Evolutionary conservation across 2,113 vertebrate genomes (phyloP).

Genomic region (Lathamus discolor): DNA sequence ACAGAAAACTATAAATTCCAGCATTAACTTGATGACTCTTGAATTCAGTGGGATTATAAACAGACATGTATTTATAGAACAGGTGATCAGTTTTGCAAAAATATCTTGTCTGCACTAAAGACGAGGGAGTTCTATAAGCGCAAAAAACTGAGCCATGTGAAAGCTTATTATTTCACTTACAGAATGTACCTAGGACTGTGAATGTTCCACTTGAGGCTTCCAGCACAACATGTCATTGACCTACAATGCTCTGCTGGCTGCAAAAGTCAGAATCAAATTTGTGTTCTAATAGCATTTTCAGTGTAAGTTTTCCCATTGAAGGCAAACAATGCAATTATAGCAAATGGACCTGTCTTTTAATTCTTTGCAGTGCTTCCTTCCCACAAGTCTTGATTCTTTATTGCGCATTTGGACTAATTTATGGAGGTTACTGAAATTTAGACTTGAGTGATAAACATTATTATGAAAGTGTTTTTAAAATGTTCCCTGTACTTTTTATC

Average conservation of each 20-base stretch:
- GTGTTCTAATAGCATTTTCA: neutral
- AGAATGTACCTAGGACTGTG: fast-evolving
- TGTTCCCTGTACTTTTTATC: neutral
- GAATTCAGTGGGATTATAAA: neutral
- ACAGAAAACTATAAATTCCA: neutral
- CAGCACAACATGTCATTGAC: neutral
- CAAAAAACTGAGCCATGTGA: neutral
- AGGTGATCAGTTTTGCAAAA: neutral
- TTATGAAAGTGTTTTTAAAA: neutral
- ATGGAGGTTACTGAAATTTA: neutral
- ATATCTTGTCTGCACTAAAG: neutral
- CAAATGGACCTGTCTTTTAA: neutral
- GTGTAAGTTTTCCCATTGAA: neutral
- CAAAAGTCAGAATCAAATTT: neutral
- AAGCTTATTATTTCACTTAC: neutral
- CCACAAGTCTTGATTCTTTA: neutral
- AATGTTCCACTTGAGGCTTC: neutral
- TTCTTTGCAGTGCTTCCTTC: neutral
- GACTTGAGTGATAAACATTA: neutral
- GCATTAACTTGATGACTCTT: neutral
- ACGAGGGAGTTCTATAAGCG: neutral
- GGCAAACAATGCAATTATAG: neutral
- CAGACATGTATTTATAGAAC: neutral
- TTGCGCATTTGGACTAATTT: neutral
- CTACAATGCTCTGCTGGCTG: neutral